Percentiles rank a stretch among this genome's conserved stretches.
Conservation (phyloP, 2,797 vertebrate species). For the Sparidentex hasta region DNA sequence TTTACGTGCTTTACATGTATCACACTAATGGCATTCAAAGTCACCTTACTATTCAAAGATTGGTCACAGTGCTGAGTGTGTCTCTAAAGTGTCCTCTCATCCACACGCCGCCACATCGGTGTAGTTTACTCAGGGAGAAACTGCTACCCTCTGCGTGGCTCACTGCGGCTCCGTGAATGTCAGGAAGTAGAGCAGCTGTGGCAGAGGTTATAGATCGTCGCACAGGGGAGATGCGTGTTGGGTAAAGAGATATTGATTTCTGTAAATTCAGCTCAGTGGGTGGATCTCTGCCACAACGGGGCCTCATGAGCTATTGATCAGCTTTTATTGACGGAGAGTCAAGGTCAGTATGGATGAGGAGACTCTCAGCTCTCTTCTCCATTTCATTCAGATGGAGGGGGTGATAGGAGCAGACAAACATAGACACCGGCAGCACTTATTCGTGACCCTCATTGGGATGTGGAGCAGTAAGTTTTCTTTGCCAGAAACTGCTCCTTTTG, state of each 20-base stretch:
- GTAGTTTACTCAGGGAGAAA: constrained; percentile 65
- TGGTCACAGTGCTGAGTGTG: constrained; percentile 53
- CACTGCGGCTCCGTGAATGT: constrained; percentile 58
- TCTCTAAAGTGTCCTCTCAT: constrained; percentile 54
- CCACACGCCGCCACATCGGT: constrained; percentile 51
- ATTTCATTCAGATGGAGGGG: constrained; percentile 23
- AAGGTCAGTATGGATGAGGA: constrained; percentile 78
- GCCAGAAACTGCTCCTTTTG: background rate
- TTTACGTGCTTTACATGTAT: constrained; percentile 1
- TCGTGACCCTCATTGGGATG: constrained; percentile 32
- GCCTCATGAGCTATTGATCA: constrained; percentile 78
- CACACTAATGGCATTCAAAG: constrained; percentile 58
- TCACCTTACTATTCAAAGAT: constrained; percentile 68
- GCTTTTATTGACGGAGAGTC: constrained; percentile 75
- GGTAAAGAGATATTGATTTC: constrained; percentile 79
- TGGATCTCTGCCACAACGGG: constrained; percentile 64
- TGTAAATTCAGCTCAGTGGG: constrained; percentile 79
- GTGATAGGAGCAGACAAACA: constrained; percentile 15
- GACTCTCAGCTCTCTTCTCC: constrained; percentile 50
- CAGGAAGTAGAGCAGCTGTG: constrained; percentile 79
- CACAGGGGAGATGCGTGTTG: constrained; percentile 50
- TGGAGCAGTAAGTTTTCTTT: constrained; percentile 13
- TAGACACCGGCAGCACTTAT: constrained; percentile 23
- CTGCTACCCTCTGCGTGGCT: constrained; percentile 51
- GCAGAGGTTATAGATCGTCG: constrained; percentile 75